phyloP scores from a whole-genome alignment of 2,797 vertebrate species.

The Tauraco hartlaubi region DNA sequence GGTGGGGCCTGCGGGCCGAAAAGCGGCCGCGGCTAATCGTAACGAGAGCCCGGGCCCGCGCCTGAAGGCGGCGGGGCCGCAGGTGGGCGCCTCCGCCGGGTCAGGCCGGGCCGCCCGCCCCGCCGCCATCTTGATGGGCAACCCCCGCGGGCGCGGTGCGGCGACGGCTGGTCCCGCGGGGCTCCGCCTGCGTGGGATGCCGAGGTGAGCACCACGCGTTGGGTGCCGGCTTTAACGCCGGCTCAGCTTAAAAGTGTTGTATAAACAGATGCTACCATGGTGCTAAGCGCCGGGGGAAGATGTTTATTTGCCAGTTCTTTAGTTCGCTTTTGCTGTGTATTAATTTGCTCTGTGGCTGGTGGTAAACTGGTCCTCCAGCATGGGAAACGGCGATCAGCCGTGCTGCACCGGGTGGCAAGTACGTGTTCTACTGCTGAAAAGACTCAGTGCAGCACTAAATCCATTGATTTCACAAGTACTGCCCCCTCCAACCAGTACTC shows the following conservation, averaged over 20 bases:
- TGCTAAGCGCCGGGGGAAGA: neutral
- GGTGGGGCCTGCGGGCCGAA: slow-evolving; percentile 87
- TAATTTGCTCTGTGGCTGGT: rapidly evolving
- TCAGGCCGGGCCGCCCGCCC: neutral
- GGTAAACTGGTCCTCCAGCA: rapidly evolving
- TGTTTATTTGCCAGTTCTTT: neutral
- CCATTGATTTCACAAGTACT: rapidly evolving
- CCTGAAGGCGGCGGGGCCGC: neutral
- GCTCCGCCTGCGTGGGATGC: slow-evolving; percentile 44
- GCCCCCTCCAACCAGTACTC: rapidly evolving
- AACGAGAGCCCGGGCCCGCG: slow-evolving; percentile 49
- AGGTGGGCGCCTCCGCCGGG: neutral
- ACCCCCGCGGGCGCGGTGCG: neutral
- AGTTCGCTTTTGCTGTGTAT: rapidly evolving
- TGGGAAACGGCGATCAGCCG: rapidly evolving
- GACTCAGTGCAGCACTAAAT: rapidly evolving
- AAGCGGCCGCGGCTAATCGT: slow-evolving; percentile 86
- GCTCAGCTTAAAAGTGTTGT: neutral
- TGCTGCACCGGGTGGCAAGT: rapidly evolving
- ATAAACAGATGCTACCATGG: neutral
- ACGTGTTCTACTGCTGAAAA: rapidly evolving
- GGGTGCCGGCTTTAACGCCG: slow-evolving; percentile 40
- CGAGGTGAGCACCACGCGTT: slow-evolving; percentile 67
- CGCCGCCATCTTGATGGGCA: neutral
- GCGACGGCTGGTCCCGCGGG: slow-evolving; percentile 61